Base-by-base conservation (phyloP, 2,797 vertebrate species). In the Pseudomugil gertrudae region DNA sequence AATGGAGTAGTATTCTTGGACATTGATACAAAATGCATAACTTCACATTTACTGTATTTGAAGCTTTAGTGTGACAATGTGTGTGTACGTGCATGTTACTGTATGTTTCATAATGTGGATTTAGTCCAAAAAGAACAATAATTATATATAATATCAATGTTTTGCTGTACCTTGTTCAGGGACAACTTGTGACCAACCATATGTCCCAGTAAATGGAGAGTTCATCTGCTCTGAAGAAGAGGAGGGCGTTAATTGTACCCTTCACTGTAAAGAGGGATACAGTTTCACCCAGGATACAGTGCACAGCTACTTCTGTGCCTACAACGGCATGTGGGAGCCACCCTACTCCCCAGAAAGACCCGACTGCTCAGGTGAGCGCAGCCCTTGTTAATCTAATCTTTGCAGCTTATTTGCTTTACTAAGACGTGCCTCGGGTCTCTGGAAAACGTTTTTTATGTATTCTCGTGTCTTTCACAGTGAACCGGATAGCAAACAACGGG, bases 311-410 rank as follows among this genome's bases (percentile, higher is more conserved):
- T 94, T 94, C 57, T 99, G 98, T 69, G 87, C 96, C 33, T 95
- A 94, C 78, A 93, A 97, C 57, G 97, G 96, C 0, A 53, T 97
- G 66, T 99, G 98, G 98, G 93, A 92, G 40, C 97, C 97, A 0
- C 90, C 95, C 0, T 94, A 93, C 76, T 92, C 95, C 29, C 80
- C 95, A 9, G 93, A 95, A 65, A 93, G 95, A 91, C 96, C 96
- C 1, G 96, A 96, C 84, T 99, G 98, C 81, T 98, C 98, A 75
- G 77, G 98, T 99, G 90, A 94, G 95, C 84, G n/a, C 58, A 23
- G 54, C 23, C 3, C 35, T 27, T 27, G 24, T 24, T 52, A 5
- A 47, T 19, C 62, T 56, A 3, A 29, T 23, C 43, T 9, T 64
- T 27, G 15, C 56, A 38, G 9, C 21, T 64, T 17, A 21, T 1